Evolutionary conservation across 2,113 vertebrate genomes (phyloP), one percentile per base, ranked within the genome.

Genomic region (Thalassarche chlororhynchos): DNA sequence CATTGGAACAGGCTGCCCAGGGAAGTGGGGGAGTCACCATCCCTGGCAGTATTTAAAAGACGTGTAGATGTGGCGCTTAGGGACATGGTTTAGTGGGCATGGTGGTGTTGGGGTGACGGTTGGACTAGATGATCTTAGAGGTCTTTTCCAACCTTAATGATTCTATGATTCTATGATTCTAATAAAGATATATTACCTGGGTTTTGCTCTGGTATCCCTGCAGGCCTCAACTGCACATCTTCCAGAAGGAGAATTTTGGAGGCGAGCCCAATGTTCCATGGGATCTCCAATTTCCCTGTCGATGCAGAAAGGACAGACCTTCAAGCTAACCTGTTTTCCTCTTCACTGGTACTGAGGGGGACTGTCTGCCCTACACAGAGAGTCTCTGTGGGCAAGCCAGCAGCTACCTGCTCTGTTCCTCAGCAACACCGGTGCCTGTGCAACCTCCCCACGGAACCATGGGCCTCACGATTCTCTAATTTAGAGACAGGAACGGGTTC

Each of bases 191-290:
- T 0, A 52, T 42, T 68, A 66, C 58, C 32, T 49, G 28, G 24
- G 42, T 60, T 89, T 84, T 52, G 17, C 42, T 36, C 40, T 84
- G 17, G 31, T 49, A 11, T 51, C 29, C 16, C 24, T 55, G 32
- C 17, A 65, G 44, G 40, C 62, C 58, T 61, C 6, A 1, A 21
- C 34, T 49, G 38, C 20, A 64, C 9, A 42, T 84, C 61, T 68
- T 60, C 32, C n/a, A 64, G 47, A 2, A 62, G 25, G 8, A 46
- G 14, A 75, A 46, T 58, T 58, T 26, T 70, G 29, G n/a, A 69
- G 51, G 10, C 1, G 1, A 93, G 19, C 7, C 38, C 64, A 28
- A 5, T 1, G 6, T 49, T 78, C 17, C 14, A 38, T 1, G 3
- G 17, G 52, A 69, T 17, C 10, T 87, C 11, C 40, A 65, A 16